These are phyloP conservation scores for Eurytoma adleriae DNA, from an alignment of 2,888 invertebrate species.

Conservation along the genomic window DNA sequence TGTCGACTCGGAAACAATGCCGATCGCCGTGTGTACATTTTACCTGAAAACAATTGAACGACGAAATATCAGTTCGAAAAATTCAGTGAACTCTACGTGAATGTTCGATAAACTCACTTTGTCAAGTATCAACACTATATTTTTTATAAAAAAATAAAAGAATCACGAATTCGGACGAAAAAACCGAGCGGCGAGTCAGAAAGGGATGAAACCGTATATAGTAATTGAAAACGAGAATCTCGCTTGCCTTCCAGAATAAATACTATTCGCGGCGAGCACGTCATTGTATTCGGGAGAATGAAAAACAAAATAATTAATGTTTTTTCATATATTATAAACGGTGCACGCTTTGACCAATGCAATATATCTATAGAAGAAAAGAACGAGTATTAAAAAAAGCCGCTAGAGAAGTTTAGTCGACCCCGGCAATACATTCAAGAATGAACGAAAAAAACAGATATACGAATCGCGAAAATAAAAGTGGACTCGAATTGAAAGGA, in stretches of 20 bases:
- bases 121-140: slow-evolving; percentile 53
- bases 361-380: slow-evolving; percentile 47
- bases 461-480: background rate
- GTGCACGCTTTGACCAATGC: slow-evolving; percentile 61
- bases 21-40: background rate
- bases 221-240: background rate
- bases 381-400: background rate
- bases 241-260: background rate
- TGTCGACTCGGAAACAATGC: too few species aligned
- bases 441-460: slow-evolving; percentile 1
- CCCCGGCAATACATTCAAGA: background rate
- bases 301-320: slow-evolving; percentile 17
- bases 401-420: slow-evolving; percentile 25
- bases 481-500: slow-evolving; percentile 26
- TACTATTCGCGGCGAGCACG: slow-evolving; percentile 17
- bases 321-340: slow-evolving; percentile 41
- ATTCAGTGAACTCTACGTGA: slow-evolving; percentile 32
- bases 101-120: slow-evolving; percentile 55
- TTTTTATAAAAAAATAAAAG: slow-evolving; percentile 44
- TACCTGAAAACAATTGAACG: background rate
- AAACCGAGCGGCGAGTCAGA: slow-evolving; percentile 29
- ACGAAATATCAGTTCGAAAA: slow-evolving; percentile 4
- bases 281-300: slow-evolving; percentile 11
- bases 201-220: slow-evolving; percentile 39
- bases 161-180: background rate